Evolutionary conservation across 2,888 invertebrate species (phyloP), one percentile per base, ranked within the genome.

Genomic region (Fragum whitleyi): DNA sequence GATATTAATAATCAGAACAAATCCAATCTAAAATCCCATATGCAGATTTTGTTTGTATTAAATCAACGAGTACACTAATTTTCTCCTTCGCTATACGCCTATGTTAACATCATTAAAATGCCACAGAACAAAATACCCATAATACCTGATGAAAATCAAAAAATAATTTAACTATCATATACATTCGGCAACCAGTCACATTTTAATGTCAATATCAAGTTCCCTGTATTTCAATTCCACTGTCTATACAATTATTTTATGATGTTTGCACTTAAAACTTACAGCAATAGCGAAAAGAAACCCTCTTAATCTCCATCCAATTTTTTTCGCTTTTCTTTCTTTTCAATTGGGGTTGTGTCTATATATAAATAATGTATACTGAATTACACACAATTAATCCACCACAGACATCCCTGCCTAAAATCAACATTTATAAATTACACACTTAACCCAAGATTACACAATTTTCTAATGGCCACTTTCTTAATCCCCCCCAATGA

Each of bases 371-470:
- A 62, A 36, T 36, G 62, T 62, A 62, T 32, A 62, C 62, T 62
- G 62, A 62, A 62, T 62, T 62, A 62, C 62, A 62, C 62, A 62
- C 62, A 62, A 62, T 62, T 62, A 62, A 62, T 62, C 62, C 61
- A 16, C 62, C 62, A 36, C 36, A 62, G 62, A 62, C 62, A 62
- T 62, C 62, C 36, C 62, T 36, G 6, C 29, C 62, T 62, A 62
- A 62, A 62, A 62, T 62, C 62, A 62, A 62, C 62, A 62, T 62
- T 62, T 62, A 29, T 62, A 62, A 62, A 62, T 62, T 62, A 62
- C 62, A 62, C 62, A 62, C 62, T 62, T 62, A 32, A 36, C 62
- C 32, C 62, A 62, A 62, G 62, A 62, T 62, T 62, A 62, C 62
- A 62, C 62, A 62, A 62, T 36, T 36, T 36, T 36, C 62, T 62